These are phyloP conservation scores for Drosophila oshimai DNA, from an alignment of 1,140 invertebrate genomes.

Conservation along the genomic window DNA sequence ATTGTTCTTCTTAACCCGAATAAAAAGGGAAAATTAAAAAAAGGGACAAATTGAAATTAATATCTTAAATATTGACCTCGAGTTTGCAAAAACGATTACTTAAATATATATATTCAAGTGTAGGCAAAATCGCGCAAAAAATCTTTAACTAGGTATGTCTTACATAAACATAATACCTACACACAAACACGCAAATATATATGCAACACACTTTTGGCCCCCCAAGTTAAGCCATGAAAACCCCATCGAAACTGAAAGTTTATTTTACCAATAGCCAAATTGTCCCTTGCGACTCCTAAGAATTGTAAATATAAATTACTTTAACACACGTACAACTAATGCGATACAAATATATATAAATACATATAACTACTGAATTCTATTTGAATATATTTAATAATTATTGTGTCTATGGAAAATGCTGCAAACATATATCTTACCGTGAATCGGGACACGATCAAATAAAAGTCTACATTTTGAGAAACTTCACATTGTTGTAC, in stretches of 20 bases:
- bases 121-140: slow-evolving; percentile 74
- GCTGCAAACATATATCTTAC: slow-evolving; percentile 51
- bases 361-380: slow-evolving; percentile 25
- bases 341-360: slow-evolving; percentile 30
- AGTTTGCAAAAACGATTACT: slow-evolving; percentile 22
- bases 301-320: slow-evolving; percentile 44
- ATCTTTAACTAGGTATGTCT: slow-evolving; percentile 82
- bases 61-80: too few species aligned
- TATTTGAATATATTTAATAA: slow-evolving; percentile 56
- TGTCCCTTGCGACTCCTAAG: slow-evolving; percentile 2
- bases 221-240: slow-evolving; percentile 22
- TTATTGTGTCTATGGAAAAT: slow-evolving; percentile 68
- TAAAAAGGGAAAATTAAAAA: slow-evolving; percentile 12
- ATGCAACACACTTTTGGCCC: slow-evolving; percentile 25
- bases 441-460: slow-evolving; percentile 58
- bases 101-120: slow-evolving; percentile 52
- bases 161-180: slow-evolving; percentile 34
- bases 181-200: background rate
- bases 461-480: slow-evolving; percentile 79
- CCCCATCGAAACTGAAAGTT: slow-evolving; percentile 28
- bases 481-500: slow-evolving; percentile 36
- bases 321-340: slow-evolving; percentile 35
- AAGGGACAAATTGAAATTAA: slow-evolving; percentile 23
- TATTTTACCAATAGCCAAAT: slow-evolving; percentile 1
- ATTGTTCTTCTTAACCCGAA: slow-evolving; percentile 28